Evolutionary conservation across 2,113 vertebrate genomes (phyloP).

Genomic region (Ranitomeya variabilis): DNA sequence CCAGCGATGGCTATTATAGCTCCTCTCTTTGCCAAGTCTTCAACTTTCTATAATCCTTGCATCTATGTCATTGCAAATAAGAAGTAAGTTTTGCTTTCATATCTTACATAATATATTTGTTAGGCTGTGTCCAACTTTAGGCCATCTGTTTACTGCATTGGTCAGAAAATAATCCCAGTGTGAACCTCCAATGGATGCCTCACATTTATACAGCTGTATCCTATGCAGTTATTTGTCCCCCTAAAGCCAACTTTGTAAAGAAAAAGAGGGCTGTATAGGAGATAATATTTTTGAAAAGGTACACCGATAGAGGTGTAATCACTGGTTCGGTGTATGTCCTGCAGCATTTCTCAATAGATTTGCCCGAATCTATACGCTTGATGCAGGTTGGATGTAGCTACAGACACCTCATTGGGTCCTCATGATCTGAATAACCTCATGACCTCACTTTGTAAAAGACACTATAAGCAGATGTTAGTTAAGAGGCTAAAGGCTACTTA

Average conservation of each 20-base stretch:
- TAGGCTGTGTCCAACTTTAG: no score
- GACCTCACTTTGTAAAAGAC: not conserved
- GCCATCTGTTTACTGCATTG: not conserved
- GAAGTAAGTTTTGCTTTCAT: conserved; percentile 77
- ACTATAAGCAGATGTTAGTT: not conserved
- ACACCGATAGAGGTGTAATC: no score
- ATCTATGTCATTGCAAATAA: conserved; percentile 95
- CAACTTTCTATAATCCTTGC: conserved; percentile 97
- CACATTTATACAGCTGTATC: not conserved
- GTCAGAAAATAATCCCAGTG: not conserved
- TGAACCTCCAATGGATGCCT: not conserved
- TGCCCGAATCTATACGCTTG: not conserved
- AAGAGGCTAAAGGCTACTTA: not conserved
- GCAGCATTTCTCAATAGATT: no score
- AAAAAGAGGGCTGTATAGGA: no score
- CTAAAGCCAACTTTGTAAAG: no score
- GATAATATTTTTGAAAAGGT: no score
- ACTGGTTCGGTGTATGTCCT: no score
- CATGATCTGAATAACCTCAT: not conserved
- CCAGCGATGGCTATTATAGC: conserved; percentile 92
- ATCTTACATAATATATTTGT: no score
- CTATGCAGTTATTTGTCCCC: no score
- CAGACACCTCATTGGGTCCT: not conserved
- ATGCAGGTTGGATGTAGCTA: not conserved
- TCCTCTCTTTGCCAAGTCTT: conserved; percentile 97